Evolutionary conservation across 2,888 invertebrate genomes (phyloP).

Genomic region (Piscicola geometra): DNA sequence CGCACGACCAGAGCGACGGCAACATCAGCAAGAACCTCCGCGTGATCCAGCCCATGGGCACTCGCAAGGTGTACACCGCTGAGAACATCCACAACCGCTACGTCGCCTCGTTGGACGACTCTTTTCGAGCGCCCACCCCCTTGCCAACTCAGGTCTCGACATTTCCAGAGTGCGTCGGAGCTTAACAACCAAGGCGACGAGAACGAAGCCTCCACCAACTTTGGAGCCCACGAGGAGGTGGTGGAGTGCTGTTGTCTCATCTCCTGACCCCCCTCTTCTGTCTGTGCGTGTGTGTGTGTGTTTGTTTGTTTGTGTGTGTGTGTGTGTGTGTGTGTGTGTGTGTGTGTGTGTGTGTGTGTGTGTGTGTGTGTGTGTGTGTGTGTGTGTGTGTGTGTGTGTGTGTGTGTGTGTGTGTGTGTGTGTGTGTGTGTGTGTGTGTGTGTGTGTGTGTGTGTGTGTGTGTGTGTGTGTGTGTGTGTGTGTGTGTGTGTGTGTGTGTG

Average conservation of each 20-base stretch:
- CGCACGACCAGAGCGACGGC: conserved; percentile 36
- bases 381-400: too few relatives aligned
- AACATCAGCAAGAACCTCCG: conserved; percentile 34
- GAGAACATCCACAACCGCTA: conserved; percentile 37
- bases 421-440: too few relatives aligned
- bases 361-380: too few relatives aligned
- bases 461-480: too few relatives aligned
- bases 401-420: too few relatives aligned
- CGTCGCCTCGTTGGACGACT: conserved; percentile 33
- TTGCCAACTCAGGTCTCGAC: conserved; percentile 33
- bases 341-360: too few relatives aligned
- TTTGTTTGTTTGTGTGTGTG: too few relatives aligned
- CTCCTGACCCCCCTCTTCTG: conserved; percentile 1
- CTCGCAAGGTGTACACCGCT: conserved; percentile 38
- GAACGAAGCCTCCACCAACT: neutral
- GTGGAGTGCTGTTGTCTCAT: conserved; percentile 37
- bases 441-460: too few relatives aligned
- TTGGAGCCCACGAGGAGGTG: conserved; percentile 11
- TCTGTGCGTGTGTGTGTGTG: too few relatives aligned
- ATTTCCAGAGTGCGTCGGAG: conserved; percentile 38
- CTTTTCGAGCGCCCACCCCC: conserved; percentile 35
- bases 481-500: too few relatives aligned
- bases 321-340: too few relatives aligned
- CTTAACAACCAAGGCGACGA: conserved; percentile 25
- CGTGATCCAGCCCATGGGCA: conserved; percentile 38